Evolutionary conservation across 2,113 vertebrate species (phyloP).

Genomic region (Nansenia antarctica): DNA sequence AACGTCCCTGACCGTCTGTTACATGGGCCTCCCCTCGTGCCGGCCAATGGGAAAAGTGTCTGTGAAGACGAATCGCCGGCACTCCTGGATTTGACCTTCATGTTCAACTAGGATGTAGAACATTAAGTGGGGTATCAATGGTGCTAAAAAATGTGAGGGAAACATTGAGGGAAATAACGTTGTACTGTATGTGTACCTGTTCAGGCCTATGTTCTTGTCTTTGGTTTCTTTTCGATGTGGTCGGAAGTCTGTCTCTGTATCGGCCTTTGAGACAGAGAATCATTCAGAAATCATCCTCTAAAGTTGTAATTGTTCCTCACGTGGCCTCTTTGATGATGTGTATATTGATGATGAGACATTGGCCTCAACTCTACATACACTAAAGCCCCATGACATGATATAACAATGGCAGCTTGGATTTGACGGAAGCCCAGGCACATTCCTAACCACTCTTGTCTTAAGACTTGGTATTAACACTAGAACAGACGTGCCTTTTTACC

Average conservation of each 20-base stretch:
- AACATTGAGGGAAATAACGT: too few species aligned
- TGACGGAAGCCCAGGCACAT: too few species aligned
- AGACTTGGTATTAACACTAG: too few species aligned
- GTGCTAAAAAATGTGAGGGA: not conserved
- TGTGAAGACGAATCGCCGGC: conserved; percentile 5
- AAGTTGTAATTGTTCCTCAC: not conserved
- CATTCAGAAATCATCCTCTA: too few species aligned
- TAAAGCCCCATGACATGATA: not conserved
- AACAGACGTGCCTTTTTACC: too few species aligned
- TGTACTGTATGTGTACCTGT: not conserved
- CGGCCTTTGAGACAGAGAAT: not conserved
- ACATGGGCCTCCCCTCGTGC: conserved; percentile 1
- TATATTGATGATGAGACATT: too few species aligned
- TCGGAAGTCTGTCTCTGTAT: too few species aligned
- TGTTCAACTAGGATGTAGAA: not conserved
- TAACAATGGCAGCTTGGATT: not conserved
- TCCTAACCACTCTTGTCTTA: too few species aligned
- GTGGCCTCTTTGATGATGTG: not conserved
- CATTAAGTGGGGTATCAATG: not conserved
- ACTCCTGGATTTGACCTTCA: conserved; percentile 10
- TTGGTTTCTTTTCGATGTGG: not conserved
- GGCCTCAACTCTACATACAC: too few species aligned
- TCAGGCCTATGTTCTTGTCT: not conserved
- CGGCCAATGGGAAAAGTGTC: conserved; percentile 8
- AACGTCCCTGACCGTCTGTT: conserved; percentile 11